Evolutionary conservation across 2,113 vertebrate genomes (phyloP).

Genomic region (Candoia aspera): DNA sequence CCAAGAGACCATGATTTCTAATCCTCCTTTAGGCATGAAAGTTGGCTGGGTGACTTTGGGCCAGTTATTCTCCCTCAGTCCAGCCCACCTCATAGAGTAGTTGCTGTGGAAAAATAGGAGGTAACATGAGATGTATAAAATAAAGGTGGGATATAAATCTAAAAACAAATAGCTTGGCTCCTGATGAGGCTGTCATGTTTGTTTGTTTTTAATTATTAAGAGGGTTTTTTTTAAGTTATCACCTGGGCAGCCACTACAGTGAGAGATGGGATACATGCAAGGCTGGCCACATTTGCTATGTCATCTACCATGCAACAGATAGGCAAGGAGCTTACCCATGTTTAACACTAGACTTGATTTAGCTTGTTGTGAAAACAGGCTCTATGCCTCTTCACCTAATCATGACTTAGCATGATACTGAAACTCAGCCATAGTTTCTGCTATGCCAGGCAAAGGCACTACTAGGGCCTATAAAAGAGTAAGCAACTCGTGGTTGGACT

Average conservation of each 20-base stretch:
- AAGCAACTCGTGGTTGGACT: background rate
- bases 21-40: background rate
- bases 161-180: background rate
- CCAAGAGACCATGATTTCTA: background rate
- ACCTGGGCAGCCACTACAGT: background rate
- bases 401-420: background rate
- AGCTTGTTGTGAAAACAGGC: background rate
- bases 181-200: background rate
- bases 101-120: background rate
- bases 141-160: background rate
- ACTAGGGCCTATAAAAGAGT: too few species aligned
- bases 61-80: background rate
- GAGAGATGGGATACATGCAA: background rate
- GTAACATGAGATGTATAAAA: background rate
- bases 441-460: background rate
- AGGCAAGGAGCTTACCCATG: background rate
- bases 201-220: background rate
- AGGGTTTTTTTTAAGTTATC: background rate
- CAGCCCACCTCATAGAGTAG: background rate
- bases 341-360: background rate
- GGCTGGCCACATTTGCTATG: background rate
- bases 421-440: background rate
- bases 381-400: background rate
- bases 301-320: background rate
- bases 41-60: background rate